Base-by-base conservation (phyloP, 2,113 vertebrate species). In the Larimichthys crocea region DNA sequence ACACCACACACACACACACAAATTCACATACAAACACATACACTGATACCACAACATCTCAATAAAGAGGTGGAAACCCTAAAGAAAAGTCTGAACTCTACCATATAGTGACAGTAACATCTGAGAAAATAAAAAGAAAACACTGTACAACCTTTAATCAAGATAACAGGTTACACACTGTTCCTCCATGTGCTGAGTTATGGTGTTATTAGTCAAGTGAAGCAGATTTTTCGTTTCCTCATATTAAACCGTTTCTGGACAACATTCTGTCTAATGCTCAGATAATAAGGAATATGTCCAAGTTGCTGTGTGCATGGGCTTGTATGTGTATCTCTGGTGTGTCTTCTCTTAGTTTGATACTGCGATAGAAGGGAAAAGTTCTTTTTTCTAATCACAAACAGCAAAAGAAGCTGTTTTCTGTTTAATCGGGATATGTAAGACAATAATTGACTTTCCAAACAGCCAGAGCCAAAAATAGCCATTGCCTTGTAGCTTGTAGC, bases 151-250 rank as follows among this genome's bases (percentile, higher is more conserved):
- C 0, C 10, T 77, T 19, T 80, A 53, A 78, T 76, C 69, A 56
- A 22, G 57, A 68, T 74, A 75, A 86, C 31, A 10, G 44, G 74
- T 73, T 46, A 71, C 82, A 84, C 24, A 15, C 60, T 73, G 81
- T 59, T 82, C 80, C 69, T 66, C 17, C 46, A 7, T 70, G 49
- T 48, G 0, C 35, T 84, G 85, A 87, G 79, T 84, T 82, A 64
- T 77, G 61, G 52, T 17, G 35, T 74, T 29, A 46, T 82, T 61
- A 82, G 62, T 83, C 48, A 68, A 56, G 31, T n/a, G 29, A 59
- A 79, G 63, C 77, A 74, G 73, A 44, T 20, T 68, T 81, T 89
- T 82, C 49, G 68, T 84, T 73, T 80, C 78, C 56, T 62, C 3
- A 4, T 16, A 22, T 84, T 76, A 68, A 79, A 83, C 50, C 2